Conservation (phyloP, 2,113 vertebrate genomes). For the Cyanoderma ruficeps region DNA sequence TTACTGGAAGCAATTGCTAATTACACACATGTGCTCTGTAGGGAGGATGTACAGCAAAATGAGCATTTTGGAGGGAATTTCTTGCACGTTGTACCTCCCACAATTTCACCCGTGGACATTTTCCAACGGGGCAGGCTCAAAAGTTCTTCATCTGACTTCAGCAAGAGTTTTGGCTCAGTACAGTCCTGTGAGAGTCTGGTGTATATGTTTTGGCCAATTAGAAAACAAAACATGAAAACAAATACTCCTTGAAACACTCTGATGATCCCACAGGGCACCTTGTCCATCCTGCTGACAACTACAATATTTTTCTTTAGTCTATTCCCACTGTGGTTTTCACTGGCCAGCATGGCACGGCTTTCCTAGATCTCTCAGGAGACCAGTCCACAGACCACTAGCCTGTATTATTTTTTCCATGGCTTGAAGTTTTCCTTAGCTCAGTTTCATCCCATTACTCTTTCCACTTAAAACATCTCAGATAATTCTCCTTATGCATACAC, state of each 20-base stretch:
- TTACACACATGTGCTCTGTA: constrained; percentile 28
- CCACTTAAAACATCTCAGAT: background rate
- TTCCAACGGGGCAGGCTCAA: background rate
- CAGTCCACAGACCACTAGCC: background rate
- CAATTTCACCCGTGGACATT: background rate
- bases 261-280: background rate
- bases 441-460: constrained; percentile 28
- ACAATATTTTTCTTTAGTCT: background rate
- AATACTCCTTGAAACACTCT: background rate
- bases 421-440: constrained; percentile 6
- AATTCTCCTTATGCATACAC: background rate
- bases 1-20: constrained; percentile 42
- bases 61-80: constrained; percentile 17
- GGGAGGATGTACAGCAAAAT: background rate
- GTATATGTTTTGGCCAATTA: constrained; percentile 43
- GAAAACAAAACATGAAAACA: constrained; percentile 47
- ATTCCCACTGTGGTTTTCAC: background rate
- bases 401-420: background rate
- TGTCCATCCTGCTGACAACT: background rate
- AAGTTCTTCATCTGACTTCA: background rate
- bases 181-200: background rate
- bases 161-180: background rate
- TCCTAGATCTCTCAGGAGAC: background rate
- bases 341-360: background rate
- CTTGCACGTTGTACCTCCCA: background rate